Base-by-base conservation (phyloP, 2,888 invertebrate genomes). In the Scrobipalpa costella region DNA sequence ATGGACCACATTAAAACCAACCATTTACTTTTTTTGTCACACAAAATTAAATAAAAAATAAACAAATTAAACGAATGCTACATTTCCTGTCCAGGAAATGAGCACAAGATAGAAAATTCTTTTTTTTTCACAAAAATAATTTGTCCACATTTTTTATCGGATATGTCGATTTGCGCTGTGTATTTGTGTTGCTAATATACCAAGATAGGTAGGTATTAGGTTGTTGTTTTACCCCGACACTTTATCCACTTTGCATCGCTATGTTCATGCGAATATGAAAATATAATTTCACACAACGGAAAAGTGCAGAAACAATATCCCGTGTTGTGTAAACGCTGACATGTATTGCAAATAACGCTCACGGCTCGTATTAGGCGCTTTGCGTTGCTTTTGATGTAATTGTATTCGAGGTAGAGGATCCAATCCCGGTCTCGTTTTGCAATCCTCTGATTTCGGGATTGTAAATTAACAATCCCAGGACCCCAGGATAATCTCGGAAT, bases 351-450 rank as follows among this genome's bases (percentile, higher is more conserved):
- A 70, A 65, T 68, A 67, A 72, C 70, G 67, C 70, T 67, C 72
- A 73, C 72, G 72, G 57, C 65, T 62, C 67, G 67, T 73, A 68
- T 69, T 67, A 74, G 67, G 71, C 72, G 66, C 69, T 73, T 69
- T 70, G 70, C 72, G 71, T 77, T 79, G 73, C 77, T 75, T 76
- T 75, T 76, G 75, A 73, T 74, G 76, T 76, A 81, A 80, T 80
- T 79, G 77, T 83, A 76, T 76, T 71, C 78, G 75, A 72, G 76
- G 79, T 84, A 83, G n/a, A n/a, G n/a, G n/a, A n/a, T n/a, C n/a
- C n/a, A n/a, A n/a, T n/a, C n/a, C n/a, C n/a, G n/a, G n/a, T n/a
- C n/a, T n/a, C n/a, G n/a, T n/a, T n/a, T n/a, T n/a, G n/a, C n/a
- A n/a, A n/a, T n/a, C n/a, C n/a, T n/a, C n/a, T n/a, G n/a, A n/a